phyloP scores from a whole-genome alignment of 2,113 vertebrate species.

The Actenoides lindsayi region DNA sequence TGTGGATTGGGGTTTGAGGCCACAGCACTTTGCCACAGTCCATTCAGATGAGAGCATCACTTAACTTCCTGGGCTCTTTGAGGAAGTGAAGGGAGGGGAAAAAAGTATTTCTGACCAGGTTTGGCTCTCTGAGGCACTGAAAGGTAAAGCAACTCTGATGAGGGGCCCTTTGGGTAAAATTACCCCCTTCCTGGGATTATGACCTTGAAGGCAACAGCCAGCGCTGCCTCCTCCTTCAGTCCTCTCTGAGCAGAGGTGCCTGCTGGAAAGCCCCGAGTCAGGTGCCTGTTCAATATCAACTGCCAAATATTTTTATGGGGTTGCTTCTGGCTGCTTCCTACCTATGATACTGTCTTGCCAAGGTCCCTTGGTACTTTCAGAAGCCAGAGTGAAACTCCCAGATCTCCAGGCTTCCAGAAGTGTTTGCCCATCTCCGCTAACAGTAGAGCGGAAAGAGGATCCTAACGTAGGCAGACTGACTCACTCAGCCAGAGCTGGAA shows the following conservation, averaged over 20 bases:
- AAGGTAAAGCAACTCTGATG: background rate
- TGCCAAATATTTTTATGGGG: background rate
- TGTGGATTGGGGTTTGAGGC: conserved; percentile 17
- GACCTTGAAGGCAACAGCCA: background rate
- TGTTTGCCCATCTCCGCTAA: background rate
- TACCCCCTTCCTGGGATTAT: background rate
- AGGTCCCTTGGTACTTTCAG: background rate
- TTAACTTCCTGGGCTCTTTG: background rate
- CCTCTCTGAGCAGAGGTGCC: background rate
- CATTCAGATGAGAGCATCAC: background rate
- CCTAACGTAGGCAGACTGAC: background rate
- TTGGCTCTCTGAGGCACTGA: background rate
- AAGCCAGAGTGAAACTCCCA: background rate
- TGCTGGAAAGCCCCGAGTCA: background rate
- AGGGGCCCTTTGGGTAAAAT: background rate
- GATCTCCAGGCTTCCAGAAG: background rate
- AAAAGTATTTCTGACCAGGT: background rate
- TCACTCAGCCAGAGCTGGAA: background rate
- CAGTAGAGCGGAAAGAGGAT: background rate
- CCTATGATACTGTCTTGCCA: background rate
- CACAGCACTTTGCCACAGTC: background rate
- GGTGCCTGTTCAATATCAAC: conserved; percentile 2
- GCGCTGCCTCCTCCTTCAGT: background rate
- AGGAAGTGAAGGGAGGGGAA: background rate
- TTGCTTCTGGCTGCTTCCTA: conserved; percentile 22